These are phyloP conservation scores for Acipenser transmontanus DNA, from an alignment of 2,797 vertebrate genomes.

Conservation along the genomic window DNA sequence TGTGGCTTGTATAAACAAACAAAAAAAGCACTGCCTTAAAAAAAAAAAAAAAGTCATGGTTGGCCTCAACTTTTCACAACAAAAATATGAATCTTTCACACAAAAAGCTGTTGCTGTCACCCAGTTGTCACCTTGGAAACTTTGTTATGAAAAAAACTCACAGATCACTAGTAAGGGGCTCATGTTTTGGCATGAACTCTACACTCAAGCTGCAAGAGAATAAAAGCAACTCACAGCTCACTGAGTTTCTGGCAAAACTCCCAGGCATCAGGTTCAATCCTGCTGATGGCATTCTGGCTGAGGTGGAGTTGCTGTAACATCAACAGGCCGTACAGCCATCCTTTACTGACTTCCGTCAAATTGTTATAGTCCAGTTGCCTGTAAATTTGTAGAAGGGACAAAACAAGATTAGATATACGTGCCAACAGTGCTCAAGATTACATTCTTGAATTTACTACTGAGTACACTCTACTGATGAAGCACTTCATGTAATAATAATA, in stretches of 20 bases:
- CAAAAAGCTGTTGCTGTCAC: slow-evolving; percentile 31
- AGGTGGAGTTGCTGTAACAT: slow-evolving; percentile 90
- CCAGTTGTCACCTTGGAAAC: slow-evolving; percentile 45
- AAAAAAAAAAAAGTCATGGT: slow-evolving; percentile 9
- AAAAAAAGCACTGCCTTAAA: too few species aligned
- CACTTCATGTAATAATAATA: too few species aligned
- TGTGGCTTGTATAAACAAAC: too few species aligned
- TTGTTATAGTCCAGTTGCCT: slow-evolving; percentile 96
- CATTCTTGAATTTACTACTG: too few species aligned
- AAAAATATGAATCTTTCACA: slow-evolving; percentile 23
- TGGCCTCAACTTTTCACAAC: slow-evolving; percentile 44
- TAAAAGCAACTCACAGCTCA: slow-evolving; percentile 81
- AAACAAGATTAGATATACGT: neutral
- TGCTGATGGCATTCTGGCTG: slow-evolving; percentile 84
- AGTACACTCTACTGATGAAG: too few species aligned
- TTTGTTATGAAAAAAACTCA: slow-evolving; percentile 49
- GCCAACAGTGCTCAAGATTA: too few species aligned
- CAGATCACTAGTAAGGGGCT: slow-evolving; percentile 48
- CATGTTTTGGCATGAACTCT: slow-evolving; percentile 52
- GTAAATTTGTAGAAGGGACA: slow-evolving; percentile 15
- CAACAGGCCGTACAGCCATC: slow-evolving; percentile 92
- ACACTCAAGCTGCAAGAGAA: slow-evolving; percentile 47
- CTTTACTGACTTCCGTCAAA: slow-evolving; percentile 90
- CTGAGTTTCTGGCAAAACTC: slow-evolving; percentile 95
- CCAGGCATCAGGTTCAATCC: slow-evolving; percentile 89